Percentiles rank a stretch among this genome's conserved stretches.
phyloP scores from a whole-genome alignment of 2,113 vertebrate species.

The Brachyhypopomus gauderio region DNA sequence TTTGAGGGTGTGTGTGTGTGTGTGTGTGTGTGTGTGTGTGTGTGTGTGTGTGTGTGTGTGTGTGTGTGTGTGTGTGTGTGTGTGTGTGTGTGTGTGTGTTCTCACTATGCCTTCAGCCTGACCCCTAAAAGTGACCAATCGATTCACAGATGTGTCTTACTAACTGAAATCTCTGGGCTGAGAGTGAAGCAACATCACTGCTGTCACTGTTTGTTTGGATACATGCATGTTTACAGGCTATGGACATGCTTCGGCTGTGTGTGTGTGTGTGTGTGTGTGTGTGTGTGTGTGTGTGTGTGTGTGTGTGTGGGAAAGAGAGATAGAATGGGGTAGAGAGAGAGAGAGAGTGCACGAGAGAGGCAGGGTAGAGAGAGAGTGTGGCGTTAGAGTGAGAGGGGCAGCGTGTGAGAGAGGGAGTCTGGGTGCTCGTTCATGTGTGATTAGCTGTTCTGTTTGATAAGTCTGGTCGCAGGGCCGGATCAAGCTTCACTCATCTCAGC shows the following conservation, averaged over 20 bases:
- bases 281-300: conserved; percentile 9
- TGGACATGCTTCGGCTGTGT: background rate
- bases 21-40: conserved; percentile 18
- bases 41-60: too few relatives aligned
- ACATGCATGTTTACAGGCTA: background rate
- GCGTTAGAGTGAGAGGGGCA: too few relatives aligned
- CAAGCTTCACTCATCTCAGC: conserved; percentile 59
- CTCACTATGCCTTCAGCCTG: conserved; percentile 35
- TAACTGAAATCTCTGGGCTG: conserved; percentile 11
- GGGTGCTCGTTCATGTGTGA: conserved; percentile 44
- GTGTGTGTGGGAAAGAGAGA: background rate
- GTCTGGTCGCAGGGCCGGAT: conserved; percentile 32
- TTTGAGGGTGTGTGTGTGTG: conserved; percentile 25
- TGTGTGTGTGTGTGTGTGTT: conserved; percentile 21
- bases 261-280: conserved; percentile 18
- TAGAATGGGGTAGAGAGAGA: background rate
- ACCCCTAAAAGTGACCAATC: conserved; percentile 27
- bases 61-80: conserved; percentile 7
- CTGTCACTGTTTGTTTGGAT: background rate
- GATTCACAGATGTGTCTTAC: conserved; percentile 31
- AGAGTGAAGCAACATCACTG: background rate
- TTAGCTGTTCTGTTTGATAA: conserved; percentile 59
- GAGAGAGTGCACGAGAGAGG: background rate
- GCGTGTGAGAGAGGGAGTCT: background rate
- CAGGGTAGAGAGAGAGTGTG: too few relatives aligned